Base-by-base conservation (phyloP, 2,797 vertebrate species). In the Knipowitschia caucasica region DNA sequence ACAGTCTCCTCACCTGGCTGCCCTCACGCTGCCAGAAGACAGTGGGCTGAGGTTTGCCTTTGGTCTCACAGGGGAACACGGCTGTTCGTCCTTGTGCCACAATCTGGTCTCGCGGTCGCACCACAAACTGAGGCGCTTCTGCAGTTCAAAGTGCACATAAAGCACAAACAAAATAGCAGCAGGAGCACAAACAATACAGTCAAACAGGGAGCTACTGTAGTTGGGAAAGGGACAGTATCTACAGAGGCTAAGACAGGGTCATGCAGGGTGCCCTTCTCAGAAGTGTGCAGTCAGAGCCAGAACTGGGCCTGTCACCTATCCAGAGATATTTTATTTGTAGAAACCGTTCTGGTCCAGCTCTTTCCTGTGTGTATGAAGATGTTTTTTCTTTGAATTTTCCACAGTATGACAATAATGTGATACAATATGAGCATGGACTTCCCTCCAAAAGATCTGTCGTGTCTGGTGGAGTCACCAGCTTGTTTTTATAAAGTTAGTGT, bases 21-120 rank as follows among this genome's bases (percentile, higher is more conserved):
- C 95, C 97, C 78, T 99, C 97, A 68, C 93, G 94, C 75, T 99
- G 97, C 97, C 97, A 99, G 88, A 99, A 99, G 59, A 99, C 94
- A 33, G 96, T 94, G 25, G 97, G 97, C 62, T 98, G 97, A 34
- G 96, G 96, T 73, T 98, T 99, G 59, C 96, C 96, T 79, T 92
- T 95, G 26, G 97, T 98, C 90, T 97, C 94, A 68, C 97, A 99
- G 57, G 95, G 95, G 81, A 99, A 99, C 50, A 90, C 93, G 59
- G 95, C 94, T 1, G 93, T 94, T 54, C 94, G 91, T 56, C 95
- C 95, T 82, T 98, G 97, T 21, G 93, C 91, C 73, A 96, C 94
- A 75, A 99, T 99, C 88, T 99, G 97, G 89, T 99, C 96, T 51
- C 95, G 91, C 26, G 95, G 95, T 78, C 93, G 91, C 80, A 98